Percentiles rank a stretch among this genome's conserved stretches.
Evolutionary conservation across 2,797 vertebrate species (phyloP).

Genomic region (Megaceryle alcyon): DNA sequence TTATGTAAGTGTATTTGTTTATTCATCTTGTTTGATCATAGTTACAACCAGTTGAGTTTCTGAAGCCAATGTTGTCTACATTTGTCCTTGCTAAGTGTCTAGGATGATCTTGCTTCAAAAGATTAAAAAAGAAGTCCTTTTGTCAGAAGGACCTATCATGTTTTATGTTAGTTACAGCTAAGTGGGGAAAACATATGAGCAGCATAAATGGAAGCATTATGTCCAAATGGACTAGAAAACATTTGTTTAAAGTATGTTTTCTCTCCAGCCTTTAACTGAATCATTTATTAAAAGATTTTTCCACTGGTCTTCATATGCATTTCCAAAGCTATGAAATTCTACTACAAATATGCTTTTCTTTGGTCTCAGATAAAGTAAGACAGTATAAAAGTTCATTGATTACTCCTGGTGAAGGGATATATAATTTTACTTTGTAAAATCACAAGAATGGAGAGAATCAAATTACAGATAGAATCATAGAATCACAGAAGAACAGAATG

Average conservation of each 20-base stretch:
- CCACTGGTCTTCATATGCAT: not conserved
- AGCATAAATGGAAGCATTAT: not conserved
- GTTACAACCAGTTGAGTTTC: not conserved
- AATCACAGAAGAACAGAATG: not conserved
- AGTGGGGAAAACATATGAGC: not conserved
- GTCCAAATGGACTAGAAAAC: not conserved
- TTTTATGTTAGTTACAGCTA: not conserved
- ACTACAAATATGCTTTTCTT: not conserved
- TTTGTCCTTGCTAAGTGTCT: not conserved
- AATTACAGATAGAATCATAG: not conserved
- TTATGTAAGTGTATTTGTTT: not conserved
- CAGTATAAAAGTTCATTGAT: not conserved
- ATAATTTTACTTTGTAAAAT: not conserved
- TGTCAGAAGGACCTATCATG: not conserved
- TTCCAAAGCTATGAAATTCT: not conserved
- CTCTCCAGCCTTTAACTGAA: not conserved
- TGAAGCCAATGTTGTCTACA: not conserved
- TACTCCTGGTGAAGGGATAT: not conserved
- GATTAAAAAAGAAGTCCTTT: not conserved
- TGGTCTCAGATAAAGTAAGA: not conserved
- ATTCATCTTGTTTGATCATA: not conserved
- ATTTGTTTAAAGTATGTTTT: not conserved
- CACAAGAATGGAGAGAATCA: not conserved
- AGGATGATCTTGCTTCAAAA: not conserved
- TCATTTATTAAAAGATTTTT: not conserved